Evolutionary conservation across 1,140 invertebrate species (phyloP), one percentile per base, ranked within the genome.

Genomic region (Tetragnatha versicolor): DNA sequence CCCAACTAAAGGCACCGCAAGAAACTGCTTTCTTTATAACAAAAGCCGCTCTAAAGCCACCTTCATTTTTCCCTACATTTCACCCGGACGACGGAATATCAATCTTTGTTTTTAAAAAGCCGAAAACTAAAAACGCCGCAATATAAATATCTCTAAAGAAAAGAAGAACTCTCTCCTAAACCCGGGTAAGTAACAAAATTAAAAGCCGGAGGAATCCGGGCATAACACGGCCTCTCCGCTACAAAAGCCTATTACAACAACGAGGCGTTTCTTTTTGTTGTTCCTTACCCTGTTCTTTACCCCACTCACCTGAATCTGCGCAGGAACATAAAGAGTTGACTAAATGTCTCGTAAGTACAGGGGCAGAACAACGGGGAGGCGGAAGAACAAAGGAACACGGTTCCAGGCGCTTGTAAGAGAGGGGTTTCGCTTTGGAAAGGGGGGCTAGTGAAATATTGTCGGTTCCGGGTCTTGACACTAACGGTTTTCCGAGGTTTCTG

Each of bases 291-390:
- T 27, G 42, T 45, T 70, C 58, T 70, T 70, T n/a, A n/a, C n/a
- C n/a, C n/a, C n/a, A 55, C 68, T 55, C 68, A 70, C 68, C 68
- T 70, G 68, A 70, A 70, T 55, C 49, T 55, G 47, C 51, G 39
- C 31, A 70, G 29, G 51, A 70, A 70, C 68, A 70, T 70, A 70
- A 70, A 70, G 68, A 70, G 68, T 49, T 70, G 53, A 70, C 68
- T 70, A 70, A 70, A 70, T 70, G 68, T 70, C 58, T 70, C 68
- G 68, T 70, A 70, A 70, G 68, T 55, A 55, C 29, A 70, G 35
- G 51, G 47, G n/a, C 53, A 70, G 31, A 70, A 70, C 29, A 70
- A 51, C 53, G 39, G 12, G 39, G 51, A n/a, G 5, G 10, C 58
- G 7, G 2, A 25, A 3, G 27, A 55, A 47, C 42, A 70, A 55